phyloP scores from a whole-genome alignment of 2,797 vertebrate species.

The Chelon auratus region DNA sequence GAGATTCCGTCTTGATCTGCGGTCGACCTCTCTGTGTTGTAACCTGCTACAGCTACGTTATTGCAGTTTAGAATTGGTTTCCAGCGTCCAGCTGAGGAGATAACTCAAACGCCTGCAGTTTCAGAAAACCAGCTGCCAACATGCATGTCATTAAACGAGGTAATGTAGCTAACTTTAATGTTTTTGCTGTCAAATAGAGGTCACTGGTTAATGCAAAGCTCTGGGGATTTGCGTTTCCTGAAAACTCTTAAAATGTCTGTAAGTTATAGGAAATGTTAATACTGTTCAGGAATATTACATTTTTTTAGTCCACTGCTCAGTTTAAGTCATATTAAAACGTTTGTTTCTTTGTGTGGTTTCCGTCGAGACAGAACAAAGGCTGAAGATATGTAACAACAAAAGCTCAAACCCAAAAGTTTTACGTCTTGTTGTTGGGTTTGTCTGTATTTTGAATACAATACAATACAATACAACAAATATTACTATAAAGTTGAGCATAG shows the following conservation, averaged over 20 bases:
- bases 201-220: not conserved
- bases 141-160: constrained; percentile 96
- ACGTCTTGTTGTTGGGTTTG: not conserved
- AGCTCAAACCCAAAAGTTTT: not conserved
- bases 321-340: not conserved
- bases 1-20: constrained; percentile 34
- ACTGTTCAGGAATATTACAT: fast-evolving
- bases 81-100: not conserved
- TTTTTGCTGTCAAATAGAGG: not conserved
- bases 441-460: not conserved
- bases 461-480: not conserved
- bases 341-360: constrained; percentile 14
- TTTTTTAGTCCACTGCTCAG: not conserved
- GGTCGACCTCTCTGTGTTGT: not conserved
- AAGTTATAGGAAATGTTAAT: not conserved
- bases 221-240: not conserved
- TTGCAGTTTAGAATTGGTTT: not conserved
- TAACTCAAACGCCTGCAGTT: not conserved
- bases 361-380: constrained; percentile 40
- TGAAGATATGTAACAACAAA: not conserved
- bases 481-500: fast-evolving
- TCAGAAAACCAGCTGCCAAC: constrained; percentile 32
- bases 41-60: not conserved
- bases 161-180: constrained; percentile 59
- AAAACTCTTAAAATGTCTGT: not conserved